Conservation (phyloP, 2,888 invertebrate genomes). For the Apamea crenata region DNA sequence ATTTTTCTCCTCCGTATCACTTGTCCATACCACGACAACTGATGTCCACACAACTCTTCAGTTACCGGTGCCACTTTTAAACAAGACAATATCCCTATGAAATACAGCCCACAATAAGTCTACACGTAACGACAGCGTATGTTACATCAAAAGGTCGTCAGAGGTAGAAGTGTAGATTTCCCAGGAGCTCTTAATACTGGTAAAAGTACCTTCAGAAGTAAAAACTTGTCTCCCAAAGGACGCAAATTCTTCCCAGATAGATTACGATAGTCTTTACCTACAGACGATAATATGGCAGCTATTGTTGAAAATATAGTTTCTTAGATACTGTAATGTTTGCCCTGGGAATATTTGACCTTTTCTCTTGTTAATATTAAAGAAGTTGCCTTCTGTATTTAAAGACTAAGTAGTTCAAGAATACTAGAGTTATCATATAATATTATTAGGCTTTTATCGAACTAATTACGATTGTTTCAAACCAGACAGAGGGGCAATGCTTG, state of each 20-base stretch:
- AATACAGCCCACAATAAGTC: constrained; percentile 27
- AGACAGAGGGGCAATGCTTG: no score
- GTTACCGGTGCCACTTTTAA: not conserved
- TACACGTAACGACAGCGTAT: constrained; percentile 41
- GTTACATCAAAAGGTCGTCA: constrained; percentile 63
- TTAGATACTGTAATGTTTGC: constrained; percentile 13
- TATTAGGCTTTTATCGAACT: not conserved
- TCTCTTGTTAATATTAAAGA: constrained; percentile 18
- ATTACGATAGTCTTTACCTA: constrained; percentile 74
- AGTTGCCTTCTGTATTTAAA: not conserved
- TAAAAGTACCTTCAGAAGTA: constrained; percentile 80
- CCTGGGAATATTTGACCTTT: constrained; percentile 32
- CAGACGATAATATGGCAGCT: constrained; percentile 63
- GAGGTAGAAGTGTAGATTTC: constrained; percentile 79
- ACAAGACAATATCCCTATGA: constrained; percentile 22
- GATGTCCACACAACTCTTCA: not conserved
- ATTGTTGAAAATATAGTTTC: constrained; percentile 56
- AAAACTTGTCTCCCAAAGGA: constrained; percentile 77
- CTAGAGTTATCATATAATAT: not conserved
- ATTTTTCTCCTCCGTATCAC: not conserved
- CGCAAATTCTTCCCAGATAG: constrained; percentile 79
- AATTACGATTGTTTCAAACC: not conserved
- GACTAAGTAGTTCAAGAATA: constrained; percentile 1
- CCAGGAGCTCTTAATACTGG: constrained; percentile 78
- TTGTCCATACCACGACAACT: not conserved